Evolutionary conservation across 2,888 invertebrate species (phyloP).

Genomic region (Drymonia ruficornis): DNA sequence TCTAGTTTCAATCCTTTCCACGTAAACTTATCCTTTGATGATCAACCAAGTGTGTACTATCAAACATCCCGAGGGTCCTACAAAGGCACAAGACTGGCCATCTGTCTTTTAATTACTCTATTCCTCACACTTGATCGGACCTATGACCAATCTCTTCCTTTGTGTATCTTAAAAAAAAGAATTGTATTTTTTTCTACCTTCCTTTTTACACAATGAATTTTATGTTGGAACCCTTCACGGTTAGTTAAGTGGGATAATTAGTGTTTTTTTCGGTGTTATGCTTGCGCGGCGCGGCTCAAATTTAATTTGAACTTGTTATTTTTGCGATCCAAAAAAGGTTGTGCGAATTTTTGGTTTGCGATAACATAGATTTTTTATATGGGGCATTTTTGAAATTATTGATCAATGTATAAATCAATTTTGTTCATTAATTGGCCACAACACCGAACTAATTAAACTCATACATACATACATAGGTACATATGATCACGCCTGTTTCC

Average conservation of each 20-base stretch:
- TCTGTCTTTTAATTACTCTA: slow-evolving; percentile 81
- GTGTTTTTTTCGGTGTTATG: slow-evolving; percentile 56
- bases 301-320: slow-evolving; percentile 42
- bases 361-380: slow-evolving; percentile 12
- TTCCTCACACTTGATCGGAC: slow-evolving; percentile 77
- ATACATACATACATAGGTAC: no score
- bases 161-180: slow-evolving; percentile 74
- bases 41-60: slow-evolving; percentile 60
- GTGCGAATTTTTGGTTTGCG: slow-evolving; percentile 30
- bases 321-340: slow-evolving; percentile 22
- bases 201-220: slow-evolving; percentile 54
- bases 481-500: no score
- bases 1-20: slow-evolving; percentile 39
- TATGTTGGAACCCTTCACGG: slow-evolving; percentile 68
- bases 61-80: slow-evolving; percentile 56
- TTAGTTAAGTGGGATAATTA: slow-evolving; percentile 78
- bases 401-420: no score
- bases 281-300: slow-evolving; percentile 37
- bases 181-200: slow-evolving; percentile 64
- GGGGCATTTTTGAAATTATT: slow-evolving; percentile 12
- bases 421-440: no score
- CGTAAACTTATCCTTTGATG: slow-evolving; percentile 61
- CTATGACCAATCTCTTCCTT: slow-evolving; percentile 69
- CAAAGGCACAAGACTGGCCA: slow-evolving; percentile 61
- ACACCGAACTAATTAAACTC: no score